Evolutionary conservation across 2,797 vertebrate genomes (phyloP).

Genomic region (Capromys pilorides): DNA sequence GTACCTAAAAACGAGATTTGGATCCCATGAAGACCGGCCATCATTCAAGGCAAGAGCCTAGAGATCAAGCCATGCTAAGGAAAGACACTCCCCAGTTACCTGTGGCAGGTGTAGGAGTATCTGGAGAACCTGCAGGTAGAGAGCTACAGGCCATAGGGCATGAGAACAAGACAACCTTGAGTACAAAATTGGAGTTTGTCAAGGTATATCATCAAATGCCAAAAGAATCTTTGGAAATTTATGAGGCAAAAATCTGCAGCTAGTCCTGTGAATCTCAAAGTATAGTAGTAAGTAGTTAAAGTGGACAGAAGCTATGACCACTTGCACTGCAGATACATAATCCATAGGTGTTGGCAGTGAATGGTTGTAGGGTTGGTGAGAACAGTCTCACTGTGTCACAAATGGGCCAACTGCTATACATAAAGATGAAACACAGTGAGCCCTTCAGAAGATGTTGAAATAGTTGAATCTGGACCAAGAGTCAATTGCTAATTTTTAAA

Average conservation of each 20-base stretch:
- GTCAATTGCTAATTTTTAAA: not conserved
- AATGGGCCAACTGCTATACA: not conserved
- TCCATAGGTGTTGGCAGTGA: too few species aligned
- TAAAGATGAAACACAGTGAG: not conserved
- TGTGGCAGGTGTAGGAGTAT: not conserved
- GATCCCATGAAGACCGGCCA: not conserved
- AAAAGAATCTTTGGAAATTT: not conserved
- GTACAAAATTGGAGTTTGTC: not conserved
- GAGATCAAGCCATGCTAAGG: too few species aligned
- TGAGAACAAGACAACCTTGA: not conserved
- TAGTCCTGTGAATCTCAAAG: not conserved
- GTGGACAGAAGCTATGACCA: not conserved
- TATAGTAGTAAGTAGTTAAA: not conserved
- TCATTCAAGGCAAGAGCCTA: not conserved
- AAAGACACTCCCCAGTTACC: not conserved
- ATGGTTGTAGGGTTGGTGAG: not conserved
- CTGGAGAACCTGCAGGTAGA: not conserved
- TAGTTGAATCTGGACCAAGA: not conserved
- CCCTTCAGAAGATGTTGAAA: not conserved
- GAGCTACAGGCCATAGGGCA: not conserved
- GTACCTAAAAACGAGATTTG: not conserved
- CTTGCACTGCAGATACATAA: not conserved
- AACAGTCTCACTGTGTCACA: not conserved
- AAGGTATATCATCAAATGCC: not conserved
- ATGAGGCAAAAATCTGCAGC: conserved; percentile 12